phyloP scores from a whole-genome alignment of 2,888 invertebrate species.

The Cistogaster globosa region DNA sequence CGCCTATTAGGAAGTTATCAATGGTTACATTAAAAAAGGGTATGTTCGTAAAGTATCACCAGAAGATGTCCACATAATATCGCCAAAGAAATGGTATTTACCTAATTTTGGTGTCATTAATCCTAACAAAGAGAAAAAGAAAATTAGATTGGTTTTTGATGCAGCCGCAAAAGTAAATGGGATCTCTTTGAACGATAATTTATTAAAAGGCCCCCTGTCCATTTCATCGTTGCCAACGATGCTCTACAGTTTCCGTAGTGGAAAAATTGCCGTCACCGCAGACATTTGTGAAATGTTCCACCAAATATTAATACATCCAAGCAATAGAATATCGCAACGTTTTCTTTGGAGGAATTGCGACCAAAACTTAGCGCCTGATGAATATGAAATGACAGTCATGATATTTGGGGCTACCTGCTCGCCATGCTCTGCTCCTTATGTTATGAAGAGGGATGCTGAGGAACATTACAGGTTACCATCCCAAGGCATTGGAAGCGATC shows the following conservation, averaged over 20 bases:
- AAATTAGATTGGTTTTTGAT: conserved; percentile 76
- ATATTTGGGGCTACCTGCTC: conserved; percentile 66
- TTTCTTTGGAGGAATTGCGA: conserved; percentile 60
- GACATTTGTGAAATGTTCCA: conserved; percentile 58
- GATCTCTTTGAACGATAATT: conserved; percentile 64
- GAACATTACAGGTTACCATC: conserved; percentile 19
- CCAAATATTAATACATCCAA: conserved; percentile 72
- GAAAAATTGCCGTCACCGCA: conserved; percentile 7
- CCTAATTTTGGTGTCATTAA: conserved; percentile 76
- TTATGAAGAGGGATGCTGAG: conserved; percentile 26
- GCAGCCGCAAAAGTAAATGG: conserved; percentile 76
- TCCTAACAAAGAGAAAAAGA: conserved; percentile 74
- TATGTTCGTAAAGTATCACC: conserved; percentile 40
- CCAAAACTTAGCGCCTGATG: conserved; percentile 7
- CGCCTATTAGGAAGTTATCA: conserved; percentile 32
- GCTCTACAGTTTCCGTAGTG: conserved; percentile 10
- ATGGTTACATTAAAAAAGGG: conserved; percentile 8
- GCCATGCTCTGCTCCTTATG: conserved; percentile 48
- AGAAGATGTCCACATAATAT: too few species aligned
- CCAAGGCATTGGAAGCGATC: conserved; percentile 50
- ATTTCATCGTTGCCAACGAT: conserved; percentile 69
- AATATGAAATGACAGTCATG: conserved; percentile 59
- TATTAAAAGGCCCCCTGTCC: conserved; percentile 76
- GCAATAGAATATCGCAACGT: conserved; percentile 53
- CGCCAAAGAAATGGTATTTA: conserved; percentile 73